Base-by-base conservation (phyloP, 2,888 invertebrate genomes). In the Torymus aiolomorphi region DNA sequence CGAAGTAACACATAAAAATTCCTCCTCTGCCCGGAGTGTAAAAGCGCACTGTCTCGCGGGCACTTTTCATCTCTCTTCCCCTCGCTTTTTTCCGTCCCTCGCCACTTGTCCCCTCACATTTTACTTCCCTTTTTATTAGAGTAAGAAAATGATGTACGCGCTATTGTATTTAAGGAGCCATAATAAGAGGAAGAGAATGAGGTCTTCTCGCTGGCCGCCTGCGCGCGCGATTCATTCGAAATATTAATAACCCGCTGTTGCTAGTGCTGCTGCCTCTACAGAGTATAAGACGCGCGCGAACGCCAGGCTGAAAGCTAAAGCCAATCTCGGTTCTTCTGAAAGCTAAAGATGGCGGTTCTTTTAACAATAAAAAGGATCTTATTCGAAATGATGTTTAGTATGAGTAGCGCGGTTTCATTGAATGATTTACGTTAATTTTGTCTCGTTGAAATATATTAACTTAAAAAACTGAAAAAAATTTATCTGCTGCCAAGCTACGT, bases 111-210 rank as follows among this genome's bases (percentile, higher is more conserved):
- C 42, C 18, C 14, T 20, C 24, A 59, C 51, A 12, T n/a, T 61
- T 52, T 62, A 31, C 69, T 69, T 14, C 13, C 42, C 13, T 54
- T 76, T 67, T 76, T 76, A 69, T 67, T 54, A 69, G 76, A 52
- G 56, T 31, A 52, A 42, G 14, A 74, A 65, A 42, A 76, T 52
- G 18, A 69, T 76, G 56, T 49, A 65, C 56, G 59, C 18, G 61
- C 61, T 62, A 69, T 76, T 76, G 76, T 76, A 61, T 67, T 74
- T 65, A 66, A 59, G 65, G 20, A 13, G 42, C 51, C 56, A 70
- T 57, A 63, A 70, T 65, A 71, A 57, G 31, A 57, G 49, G 20
- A 76, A 42, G 73, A 56, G 63, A 66, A 57, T 65, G 57, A 65
- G 20, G 56, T 71, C 20, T 59, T 51, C 59, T 57, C 20, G n/a